Conservation (phyloP, 2,113 vertebrate species). For the Albula glossodonta region DNA sequence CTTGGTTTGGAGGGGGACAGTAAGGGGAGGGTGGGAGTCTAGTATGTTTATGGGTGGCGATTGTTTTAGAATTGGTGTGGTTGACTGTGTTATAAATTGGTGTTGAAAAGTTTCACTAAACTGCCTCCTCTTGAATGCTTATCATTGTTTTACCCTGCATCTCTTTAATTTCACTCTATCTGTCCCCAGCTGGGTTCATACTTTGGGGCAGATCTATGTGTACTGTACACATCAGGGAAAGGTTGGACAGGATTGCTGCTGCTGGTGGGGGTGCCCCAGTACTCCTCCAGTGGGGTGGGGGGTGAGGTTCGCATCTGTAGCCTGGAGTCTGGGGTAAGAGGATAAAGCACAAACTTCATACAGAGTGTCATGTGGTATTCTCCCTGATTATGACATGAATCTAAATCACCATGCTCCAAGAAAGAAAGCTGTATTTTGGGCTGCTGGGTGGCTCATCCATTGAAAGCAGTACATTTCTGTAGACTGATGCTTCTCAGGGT, state of each 20-base stretch:
- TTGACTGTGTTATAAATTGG: no score
- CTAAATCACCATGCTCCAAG: no score
- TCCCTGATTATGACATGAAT: background rate
- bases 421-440: no score
- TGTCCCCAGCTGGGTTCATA: constrained; percentile 50
- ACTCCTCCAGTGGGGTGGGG: constrained; percentile 24
- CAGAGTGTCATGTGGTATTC: background rate
- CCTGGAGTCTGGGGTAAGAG: constrained; percentile 29
- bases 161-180: background rate
- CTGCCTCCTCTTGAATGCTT: no score
- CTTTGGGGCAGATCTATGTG: constrained; percentile 51
- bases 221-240: constrained; percentile 27
- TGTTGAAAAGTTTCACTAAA: no score
- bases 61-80: no score
- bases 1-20: background rate
- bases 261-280: constrained; percentile 45
- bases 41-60: no score
- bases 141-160: background rate
- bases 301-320: constrained; percentile 47
- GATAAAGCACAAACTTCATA: no score
- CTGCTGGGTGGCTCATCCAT: no score
- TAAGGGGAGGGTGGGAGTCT: background rate
- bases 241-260: constrained; percentile 27
- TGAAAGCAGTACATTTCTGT: no score
- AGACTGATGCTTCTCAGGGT: no score